Evolutionary conservation across 2,888 invertebrate species (phyloP).

Genomic region (Tipula vernalis): DNA sequence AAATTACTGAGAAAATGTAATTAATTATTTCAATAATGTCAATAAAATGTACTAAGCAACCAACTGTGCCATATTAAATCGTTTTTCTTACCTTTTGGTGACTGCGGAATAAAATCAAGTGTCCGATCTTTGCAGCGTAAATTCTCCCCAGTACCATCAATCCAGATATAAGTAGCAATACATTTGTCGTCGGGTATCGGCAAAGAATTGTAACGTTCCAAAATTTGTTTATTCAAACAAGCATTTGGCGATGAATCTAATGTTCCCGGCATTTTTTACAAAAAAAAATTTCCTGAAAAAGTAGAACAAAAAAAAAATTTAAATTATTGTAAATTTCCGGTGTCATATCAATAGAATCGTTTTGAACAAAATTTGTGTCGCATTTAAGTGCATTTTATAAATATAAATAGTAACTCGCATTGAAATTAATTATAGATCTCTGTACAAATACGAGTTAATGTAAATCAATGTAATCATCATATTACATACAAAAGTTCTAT

Average conservation of each 20-base stretch:
- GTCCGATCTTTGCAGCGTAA: constrained; percentile 82
- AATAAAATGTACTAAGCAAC: neutral
- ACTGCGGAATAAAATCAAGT: constrained; percentile 64
- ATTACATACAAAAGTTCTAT: neutral
- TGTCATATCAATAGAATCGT: neutral
- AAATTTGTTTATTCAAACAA: constrained; percentile 60
- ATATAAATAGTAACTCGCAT: neutral
- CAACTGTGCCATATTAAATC: neutral
- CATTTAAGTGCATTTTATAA: neutral
- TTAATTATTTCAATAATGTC: neutral
- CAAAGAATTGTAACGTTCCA: constrained; percentile 60
- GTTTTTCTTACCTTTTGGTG: constrained; percentile 50
- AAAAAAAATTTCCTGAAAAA: neutral
- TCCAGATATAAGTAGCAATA: constrained; percentile 87
- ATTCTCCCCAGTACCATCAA: constrained; percentile 83
- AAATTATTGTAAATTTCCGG: neutral
- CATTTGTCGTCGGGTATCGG: constrained; percentile 65
- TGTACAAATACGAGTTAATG: neutral
- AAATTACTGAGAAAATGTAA: neutral
- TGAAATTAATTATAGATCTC: neutral
- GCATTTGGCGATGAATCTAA: constrained; percentile 71
- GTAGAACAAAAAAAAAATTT: constrained; percentile 13
- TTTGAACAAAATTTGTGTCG: neutral
- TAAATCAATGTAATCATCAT: neutral
- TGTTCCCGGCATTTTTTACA: constrained; percentile 27